These are phyloP conservation scores for Pteronura brasiliensis DNA, from an alignment of 2,113 vertebrate species.

Conservation along the genomic window DNA sequence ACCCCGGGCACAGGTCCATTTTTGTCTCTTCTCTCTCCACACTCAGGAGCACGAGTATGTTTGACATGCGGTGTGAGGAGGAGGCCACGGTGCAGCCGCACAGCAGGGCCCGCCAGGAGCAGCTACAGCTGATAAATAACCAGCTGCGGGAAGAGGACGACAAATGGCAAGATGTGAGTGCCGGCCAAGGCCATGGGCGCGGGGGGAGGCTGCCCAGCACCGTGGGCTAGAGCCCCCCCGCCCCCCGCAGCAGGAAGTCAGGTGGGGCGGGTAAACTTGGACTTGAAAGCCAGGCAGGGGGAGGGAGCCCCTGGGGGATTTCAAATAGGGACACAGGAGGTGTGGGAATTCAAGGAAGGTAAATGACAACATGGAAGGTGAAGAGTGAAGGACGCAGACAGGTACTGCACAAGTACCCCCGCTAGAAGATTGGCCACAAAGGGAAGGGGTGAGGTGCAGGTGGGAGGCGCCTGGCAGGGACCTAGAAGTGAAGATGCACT, in stretches of 20 bases:
- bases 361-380: background rate
- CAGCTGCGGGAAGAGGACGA: constrained; percentile 94
- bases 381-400: background rate
- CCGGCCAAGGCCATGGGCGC: background rate
- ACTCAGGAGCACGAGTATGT: constrained; percentile 95
- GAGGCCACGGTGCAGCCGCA: constrained; percentile 88
- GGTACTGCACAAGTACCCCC: background rate
- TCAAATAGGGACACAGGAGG: background rate
- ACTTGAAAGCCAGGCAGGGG: background rate
- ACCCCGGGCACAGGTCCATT: background rate
- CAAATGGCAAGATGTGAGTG: constrained; percentile 97
- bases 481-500: background rate
- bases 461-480: background rate
- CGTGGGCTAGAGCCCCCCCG: background rate
- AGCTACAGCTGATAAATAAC: constrained; percentile 93
- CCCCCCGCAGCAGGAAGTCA: background rate
- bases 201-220: background rate
- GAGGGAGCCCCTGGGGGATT: background rate
- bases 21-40: constrained; percentile 14
- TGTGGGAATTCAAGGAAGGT: background rate
- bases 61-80: constrained; percentile 94
- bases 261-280: background rate
- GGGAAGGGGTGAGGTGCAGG: accelerated
- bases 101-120: constrained; percentile 93
- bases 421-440: background rate